Evolutionary conservation across 2,113 vertebrate genomes (phyloP), one percentile per base, ranked within the genome.

Genomic region (Atractosteus spatula): DNA sequence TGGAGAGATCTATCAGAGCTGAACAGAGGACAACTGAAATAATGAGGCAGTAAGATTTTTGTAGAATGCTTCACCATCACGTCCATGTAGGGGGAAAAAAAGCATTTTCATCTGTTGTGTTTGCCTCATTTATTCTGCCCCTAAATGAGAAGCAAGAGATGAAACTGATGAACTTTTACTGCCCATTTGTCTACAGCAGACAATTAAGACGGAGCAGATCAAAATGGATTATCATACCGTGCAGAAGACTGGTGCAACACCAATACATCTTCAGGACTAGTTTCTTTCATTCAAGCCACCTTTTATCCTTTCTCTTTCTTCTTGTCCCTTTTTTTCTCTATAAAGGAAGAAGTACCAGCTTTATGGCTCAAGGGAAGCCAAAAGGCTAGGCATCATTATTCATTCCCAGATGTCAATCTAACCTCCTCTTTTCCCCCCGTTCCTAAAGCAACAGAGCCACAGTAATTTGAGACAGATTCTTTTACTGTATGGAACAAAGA

Each of bases 281-380:
- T 92, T 92, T 92, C 71, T 64, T 64, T 64, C 29, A 16, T 64
- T 64, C 91, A 88, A 92, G 91, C 90, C 87, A 88, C 89, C 92
- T 94, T 94, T 93, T 90, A 89, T 91, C 91, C 89, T 87, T 88
- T 87, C 87, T 88, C 89, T 95, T 95, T 95, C 89, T 94, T 94
- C 92, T 92, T 85, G 87, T 84, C 83, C 88, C 89, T 94, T 94
- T 95, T 87, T 94, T 82, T 85, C 86, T 93, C 91, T 91, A 80
- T 72, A 90, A 93, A 91, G 84, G 88, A 86, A 93, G 85, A 86
- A 90, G 91, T 80, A 73, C 71, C 90, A 85, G 92, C 93, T 95
- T 94, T 93, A 90, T 94, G 94, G 93, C 95, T 94, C 93, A 95
- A 95, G 94, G 93, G 94, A 94, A 95, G 90, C 92, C 91, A 90